Base-by-base conservation (phyloP, 2,888 invertebrate genomes). In the Callosobruchus maculatus region DNA sequence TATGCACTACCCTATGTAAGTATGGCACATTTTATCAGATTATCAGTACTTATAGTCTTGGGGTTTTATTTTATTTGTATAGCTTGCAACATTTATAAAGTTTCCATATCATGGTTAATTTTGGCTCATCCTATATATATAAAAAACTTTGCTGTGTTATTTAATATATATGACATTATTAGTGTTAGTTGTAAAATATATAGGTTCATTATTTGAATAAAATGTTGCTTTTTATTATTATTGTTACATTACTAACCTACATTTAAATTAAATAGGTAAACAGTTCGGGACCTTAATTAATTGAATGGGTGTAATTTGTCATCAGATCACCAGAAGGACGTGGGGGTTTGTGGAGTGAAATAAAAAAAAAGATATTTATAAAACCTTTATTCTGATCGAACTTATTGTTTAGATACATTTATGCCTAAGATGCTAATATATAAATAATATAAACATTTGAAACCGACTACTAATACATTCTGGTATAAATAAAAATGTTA, bases 361-460 rank as follows among this genome's bases (percentile, higher is more conserved):
- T 49, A 13, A 49, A 49, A 49, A 49, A 1, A 1, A 1, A 5
- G 13, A 49, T 49, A 49, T 49, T 68, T 77, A 78, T 77, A 77
- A 78, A 78, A 78, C 69, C 71, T 77, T 76, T 78, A 77, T 68
- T 21, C 21, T 68, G n/a, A n/a, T n/a, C n/a, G 68, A 68, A 68
- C 68, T 68, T 77, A 75, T 76, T 74, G 71, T 73, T 74, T 76
- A 75, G 71, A 76, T 76, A 79, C 75, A 76, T 79, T 78, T 74
- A 79, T 79, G 79, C 77, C 76, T 78, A 78, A 74, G 26, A 77
- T 73, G 74, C 74, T 75, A 77, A 72, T 79, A 78, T 73, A 77
- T 77, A 78, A 78, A 78, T 77, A 78, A 77, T 74, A 77, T 77
- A 79, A 78, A 79, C 78, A 80, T 76, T 22, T 68, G 76, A 79